Percentiles rank a stretch among this genome's conserved stretches.
Conservation (phyloP, 2,888 invertebrate genomes). For the Cheilosia impressa region DNA sequence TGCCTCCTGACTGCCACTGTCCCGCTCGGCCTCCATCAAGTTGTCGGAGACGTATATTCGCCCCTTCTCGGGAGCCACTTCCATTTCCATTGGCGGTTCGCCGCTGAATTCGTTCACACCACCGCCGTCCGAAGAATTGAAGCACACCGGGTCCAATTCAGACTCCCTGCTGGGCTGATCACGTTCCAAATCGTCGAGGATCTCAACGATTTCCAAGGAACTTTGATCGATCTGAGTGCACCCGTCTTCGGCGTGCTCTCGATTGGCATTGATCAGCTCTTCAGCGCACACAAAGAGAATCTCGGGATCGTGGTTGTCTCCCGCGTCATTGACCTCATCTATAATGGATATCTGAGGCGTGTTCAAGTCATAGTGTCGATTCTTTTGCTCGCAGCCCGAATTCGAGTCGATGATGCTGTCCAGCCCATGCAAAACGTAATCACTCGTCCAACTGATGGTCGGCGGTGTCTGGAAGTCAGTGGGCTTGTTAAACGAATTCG, state of each 20-base stretch:
- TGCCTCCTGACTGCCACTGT: conserved; percentile 34
- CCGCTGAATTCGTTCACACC: conserved; percentile 21
- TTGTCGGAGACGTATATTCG: conserved; percentile 83
- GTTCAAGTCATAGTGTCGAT: conserved; percentile 77
- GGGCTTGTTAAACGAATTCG: conserved; percentile 58
- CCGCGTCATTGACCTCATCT: conserved; percentile 49
- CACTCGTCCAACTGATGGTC: conserved; percentile 71
- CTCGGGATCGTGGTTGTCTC: conserved; percentile 74
- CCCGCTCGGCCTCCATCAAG: conserved; percentile 77
- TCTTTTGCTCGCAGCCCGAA: conserved; percentile 61
- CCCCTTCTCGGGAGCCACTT: conserved; percentile 78
- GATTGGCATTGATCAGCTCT: conserved; percentile 76
- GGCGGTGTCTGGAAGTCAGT: conserved; percentile 57
- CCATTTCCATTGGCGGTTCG: neutral
- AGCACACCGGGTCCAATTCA: conserved; percentile 35
- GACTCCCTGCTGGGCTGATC: conserved; percentile 69
- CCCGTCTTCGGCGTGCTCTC: conserved; percentile 12
- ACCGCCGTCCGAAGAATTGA: conserved; percentile 8
- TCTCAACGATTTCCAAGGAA: conserved; percentile 71
- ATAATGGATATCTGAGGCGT: conserved; percentile 78
- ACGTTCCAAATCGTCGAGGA: conserved; percentile 72
- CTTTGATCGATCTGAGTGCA: conserved; percentile 36
- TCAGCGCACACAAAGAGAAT: conserved; percentile 76
- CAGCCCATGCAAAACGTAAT: conserved; percentile 72
- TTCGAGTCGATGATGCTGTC: conserved; percentile 72